A percentile compares a stretch with the other conserved stretches of the same genome.
Evolutionary conservation across 2,888 invertebrate genomes (phyloP).

Genomic region (Limnephilus lunatus): DNA sequence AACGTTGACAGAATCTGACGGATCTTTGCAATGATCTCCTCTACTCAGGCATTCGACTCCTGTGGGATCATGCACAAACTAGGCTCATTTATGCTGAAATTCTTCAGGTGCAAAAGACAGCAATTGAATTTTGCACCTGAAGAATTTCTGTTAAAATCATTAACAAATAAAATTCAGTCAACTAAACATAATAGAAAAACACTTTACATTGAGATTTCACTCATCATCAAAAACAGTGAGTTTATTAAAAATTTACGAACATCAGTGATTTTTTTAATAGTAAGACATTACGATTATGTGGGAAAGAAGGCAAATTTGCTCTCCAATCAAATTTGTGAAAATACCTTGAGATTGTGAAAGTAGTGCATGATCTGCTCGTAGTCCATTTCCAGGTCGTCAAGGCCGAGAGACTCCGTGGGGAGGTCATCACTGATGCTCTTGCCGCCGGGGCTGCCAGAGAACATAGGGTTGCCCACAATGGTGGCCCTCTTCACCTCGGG

Average conservation of each 20-base stretch:
- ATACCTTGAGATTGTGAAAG: slow-evolving; percentile 97
- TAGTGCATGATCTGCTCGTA: slow-evolving; percentile 99
- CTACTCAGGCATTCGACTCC: slow-evolving; percentile 94
- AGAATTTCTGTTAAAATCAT: slow-evolving; percentile 36
- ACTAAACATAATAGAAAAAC: slow-evolving; percentile 7
- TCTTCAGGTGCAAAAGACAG: slow-evolving; percentile 60
- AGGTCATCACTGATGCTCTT: slow-evolving; percentile 74
- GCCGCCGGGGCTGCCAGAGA: slow-evolving; percentile 77
- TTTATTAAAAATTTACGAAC: neutral
- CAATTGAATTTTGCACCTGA: slow-evolving; percentile 42
- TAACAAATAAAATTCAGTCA: neutral
- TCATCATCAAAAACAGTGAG: neutral
- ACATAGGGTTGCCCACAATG: slow-evolving; percentile 93
- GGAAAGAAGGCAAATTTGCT: neutral
- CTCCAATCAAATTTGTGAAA: slow-evolving; percentile 34
- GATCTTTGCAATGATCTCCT: slow-evolving; percentile 91
- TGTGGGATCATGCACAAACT: slow-evolving; percentile 70
- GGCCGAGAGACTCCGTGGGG: slow-evolving; percentile 81
- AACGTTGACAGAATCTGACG: slow-evolving; percentile 87
- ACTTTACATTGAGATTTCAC: neutral
- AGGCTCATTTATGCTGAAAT: slow-evolving; percentile 67
- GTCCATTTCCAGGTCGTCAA: slow-evolving; percentile 95
- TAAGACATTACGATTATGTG: neutral
- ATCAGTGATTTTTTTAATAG: neutral
- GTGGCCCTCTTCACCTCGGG: slow-evolving; percentile 89